Evolutionary conservation across 2,113 vertebrate genomes (phyloP), one percentile per base, ranked within the genome.

Genomic region (Macaca nemestrina): DNA sequence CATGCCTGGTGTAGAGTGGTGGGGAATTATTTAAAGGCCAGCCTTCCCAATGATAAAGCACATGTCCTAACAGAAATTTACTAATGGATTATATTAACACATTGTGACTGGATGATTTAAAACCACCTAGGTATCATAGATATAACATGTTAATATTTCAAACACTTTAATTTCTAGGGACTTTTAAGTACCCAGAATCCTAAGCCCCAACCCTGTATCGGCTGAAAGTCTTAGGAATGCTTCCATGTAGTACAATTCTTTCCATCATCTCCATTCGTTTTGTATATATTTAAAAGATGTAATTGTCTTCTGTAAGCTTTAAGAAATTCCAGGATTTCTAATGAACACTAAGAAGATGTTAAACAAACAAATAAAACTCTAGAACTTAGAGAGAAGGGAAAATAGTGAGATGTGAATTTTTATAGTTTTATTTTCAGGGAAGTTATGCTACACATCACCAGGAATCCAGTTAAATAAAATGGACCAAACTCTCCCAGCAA

Each of bases 41-140:
- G 68, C 25, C 22, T 96, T 90, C 43, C 30, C n/a, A 68, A 27
- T 43, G 32, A 92, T 61, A 43, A 20, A 82, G 76, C 27, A 35
- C 23, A 86, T 50, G 0, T 83, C 67, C 35, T 61, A 93, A 50
- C 9, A 61, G 86, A 96, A 88, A 81, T 73, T 93, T 84, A 38
- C 43, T 7, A 2, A 91, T 68, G 93, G 45, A 32, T 79, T 81
- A 78, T 85, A 95, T 97, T 96, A 97, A 80, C 78, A 93, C 64
- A 87, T 68, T 73, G 17, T 50, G 38, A 22, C 52, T 67, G 11
- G 13, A 17, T 1, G 20, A 93, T 68, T 88, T 82, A 79, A 55
- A 93, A 50, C 1, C 2, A 45, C 30, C n/a, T 20, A 73, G 5
- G 2, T 38, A 80, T 80, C 10, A 72, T 61, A n/a, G n/a, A 20